Evolutionary conservation across 92 coral and sea anemone species (phyloP).

Genomic region (Blastomussa wellsi): DNA sequence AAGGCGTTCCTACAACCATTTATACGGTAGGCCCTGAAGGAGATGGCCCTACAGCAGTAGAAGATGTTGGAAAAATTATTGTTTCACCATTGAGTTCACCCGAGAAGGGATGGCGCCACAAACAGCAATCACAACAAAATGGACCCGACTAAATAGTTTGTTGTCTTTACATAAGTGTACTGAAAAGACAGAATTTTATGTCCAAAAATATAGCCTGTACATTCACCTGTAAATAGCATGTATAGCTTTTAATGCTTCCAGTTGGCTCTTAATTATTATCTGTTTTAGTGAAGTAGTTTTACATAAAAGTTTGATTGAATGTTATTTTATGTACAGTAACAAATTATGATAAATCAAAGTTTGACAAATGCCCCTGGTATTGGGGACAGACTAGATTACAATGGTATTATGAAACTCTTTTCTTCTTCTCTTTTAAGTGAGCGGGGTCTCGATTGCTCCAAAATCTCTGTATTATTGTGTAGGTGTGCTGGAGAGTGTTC

Average conservation of each 20-base stretch:
- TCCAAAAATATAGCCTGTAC: not conserved
- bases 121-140: slow-evolving; percentile 77
- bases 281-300: slow-evolving; percentile 13
- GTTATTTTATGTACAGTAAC: slow-evolving; percentile 8
- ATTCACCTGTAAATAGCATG: slow-evolving; percentile 35
- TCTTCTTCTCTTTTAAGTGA: not conserved
- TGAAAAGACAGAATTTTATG: not conserved
- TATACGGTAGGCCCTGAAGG: slow-evolving; percentile 41
- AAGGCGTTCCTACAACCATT: slow-evolving; percentile 52
- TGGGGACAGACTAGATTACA: slow-evolving; percentile 5
- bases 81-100: slow-evolving; percentile 97
- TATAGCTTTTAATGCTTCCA: not conserved
- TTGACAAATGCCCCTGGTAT: slow-evolving; percentile 12
- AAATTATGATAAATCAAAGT: not conserved
- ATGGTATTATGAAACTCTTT: not conserved
- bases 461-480: not conserved
- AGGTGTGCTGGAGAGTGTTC: not conserved
- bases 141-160: slow-evolving; percentile 50
- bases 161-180: not conserved
- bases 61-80: slow-evolving; percentile 88
- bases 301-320: not conserved
- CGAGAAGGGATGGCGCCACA: slow-evolving; percentile 97
- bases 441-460: not conserved
- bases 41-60: slow-evolving; percentile 53
- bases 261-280: not conserved